These are phyloP conservation scores for Zoanthus solanderi DNA, from an alignment of 92 coral and sea anemone species.

Conservation along the genomic window DNA sequence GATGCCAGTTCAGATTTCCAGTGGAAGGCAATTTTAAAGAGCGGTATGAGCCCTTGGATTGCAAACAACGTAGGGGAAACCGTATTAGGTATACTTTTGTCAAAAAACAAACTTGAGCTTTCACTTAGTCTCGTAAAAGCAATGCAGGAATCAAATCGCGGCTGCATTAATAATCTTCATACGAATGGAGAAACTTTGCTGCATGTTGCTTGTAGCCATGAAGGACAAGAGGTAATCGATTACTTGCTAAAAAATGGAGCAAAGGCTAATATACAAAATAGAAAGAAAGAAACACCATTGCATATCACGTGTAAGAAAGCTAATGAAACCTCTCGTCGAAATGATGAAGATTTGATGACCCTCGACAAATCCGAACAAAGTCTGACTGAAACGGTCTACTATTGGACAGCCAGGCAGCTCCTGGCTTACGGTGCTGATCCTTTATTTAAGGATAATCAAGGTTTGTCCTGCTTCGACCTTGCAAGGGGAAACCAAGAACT, in stretches of 20 bases:
- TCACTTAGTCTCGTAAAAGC: constrained; percentile 13
- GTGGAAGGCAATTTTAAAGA: background rate
- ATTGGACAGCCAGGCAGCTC: constrained; percentile 10
- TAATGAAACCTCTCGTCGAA: background rate
- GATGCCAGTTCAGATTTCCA: background rate
- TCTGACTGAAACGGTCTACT: constrained; percentile 13
- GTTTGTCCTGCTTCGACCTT: constrained; percentile 33
- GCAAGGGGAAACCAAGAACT: constrained; percentile 32
- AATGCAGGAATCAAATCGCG: background rate
- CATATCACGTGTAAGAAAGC: constrained; percentile 11
- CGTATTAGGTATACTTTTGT: constrained; percentile 10
- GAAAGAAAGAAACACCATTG: constrained; percentile 12
- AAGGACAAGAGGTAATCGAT: constrained; percentile 19
- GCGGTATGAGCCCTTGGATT: constrained; percentile 17
- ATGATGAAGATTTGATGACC: background rate
- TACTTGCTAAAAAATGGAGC: constrained; percentile 10
- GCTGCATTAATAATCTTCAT: background rate
- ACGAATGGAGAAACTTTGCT: constrained; percentile 6
- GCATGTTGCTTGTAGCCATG: constrained; percentile 18
- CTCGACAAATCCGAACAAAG: background rate
- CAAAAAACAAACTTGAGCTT: constrained; percentile 20
- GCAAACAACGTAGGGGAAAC: constrained; percentile 6
- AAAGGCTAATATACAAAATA: background rate
- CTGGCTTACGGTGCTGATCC: constrained; percentile 48
- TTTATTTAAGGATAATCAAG: constrained; percentile 13